A percentile compares a stretch with the other conserved stretches of the same genome.
Conservation (phyloP, 2,888 invertebrate species). For the Epistrophella euchroma region DNA sequence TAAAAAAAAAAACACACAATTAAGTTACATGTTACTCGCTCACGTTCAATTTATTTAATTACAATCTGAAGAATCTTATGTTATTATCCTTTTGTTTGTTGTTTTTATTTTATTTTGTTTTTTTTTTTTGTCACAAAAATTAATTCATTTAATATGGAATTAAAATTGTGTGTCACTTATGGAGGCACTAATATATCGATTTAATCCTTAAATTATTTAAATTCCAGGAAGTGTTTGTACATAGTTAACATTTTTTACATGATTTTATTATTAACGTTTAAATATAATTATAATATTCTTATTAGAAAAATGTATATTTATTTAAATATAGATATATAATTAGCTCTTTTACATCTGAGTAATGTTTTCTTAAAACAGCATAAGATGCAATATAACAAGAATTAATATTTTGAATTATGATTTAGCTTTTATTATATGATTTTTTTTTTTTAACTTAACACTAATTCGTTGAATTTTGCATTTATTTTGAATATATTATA, state of each 20-base stretch:
- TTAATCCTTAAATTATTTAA: constrained; percentile 34
- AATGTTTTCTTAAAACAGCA: background rate
- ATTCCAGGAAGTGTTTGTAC: constrained; percentile 56
- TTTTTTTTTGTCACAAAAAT: background rate
- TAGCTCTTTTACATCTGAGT: constrained; percentile 19
- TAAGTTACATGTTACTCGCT: background rate
- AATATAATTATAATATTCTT: background rate
- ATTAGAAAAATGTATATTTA: background rate
- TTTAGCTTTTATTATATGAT: constrained; percentile 26
- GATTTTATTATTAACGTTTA: constrained; percentile 8
- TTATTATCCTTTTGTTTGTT: background rate
- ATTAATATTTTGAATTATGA: constrained; percentile 25
- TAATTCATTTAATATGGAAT: background rate
- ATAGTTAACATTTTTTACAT: constrained; percentile 25
- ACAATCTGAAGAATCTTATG: background rate
- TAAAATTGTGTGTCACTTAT: constrained; percentile 58
- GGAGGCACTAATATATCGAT: constrained; percentile 67
- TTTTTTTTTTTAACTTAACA: constrained; percentile 48
- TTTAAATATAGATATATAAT: constrained; percentile 18
- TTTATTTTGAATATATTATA: constrained; percentile 21
- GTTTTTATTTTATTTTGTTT: background rate
- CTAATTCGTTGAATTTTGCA: constrained; percentile 66
- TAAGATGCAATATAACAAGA: constrained; percentile 45
- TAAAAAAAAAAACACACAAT: background rate
- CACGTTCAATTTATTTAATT: background rate